Evolutionary conservation across 2,113 vertebrate genomes (phyloP), one percentile per base, ranked within the genome.

Genomic region (Poecilia latipinna): DNA sequence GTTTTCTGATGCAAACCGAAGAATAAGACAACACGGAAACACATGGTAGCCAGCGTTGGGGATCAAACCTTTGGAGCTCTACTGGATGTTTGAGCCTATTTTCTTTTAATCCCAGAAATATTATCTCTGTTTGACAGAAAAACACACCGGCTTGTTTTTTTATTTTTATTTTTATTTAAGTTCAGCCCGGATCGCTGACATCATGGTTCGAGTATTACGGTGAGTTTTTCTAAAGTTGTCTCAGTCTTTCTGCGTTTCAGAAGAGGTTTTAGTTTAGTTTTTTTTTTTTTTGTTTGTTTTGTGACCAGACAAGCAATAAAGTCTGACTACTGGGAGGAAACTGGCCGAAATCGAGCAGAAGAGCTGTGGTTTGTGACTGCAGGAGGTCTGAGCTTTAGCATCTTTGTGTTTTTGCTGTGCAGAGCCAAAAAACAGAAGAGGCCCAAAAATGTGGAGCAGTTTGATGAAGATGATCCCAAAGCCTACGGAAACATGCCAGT

Each of bases 401-500:
- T 10, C 0, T 61, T 4, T 31, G 24, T 57, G 51, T 33, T 51
- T 32, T 57, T 1, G 1, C 11, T 78, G 24, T 17, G 48, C 15
- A 95, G 94, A 61, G 39, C 19, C 2, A 91, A 80, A 54, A 48
- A 68, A 3, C 8, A 26, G 4, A 85, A 62, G n/a, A 90, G 72
- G 80, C 54, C 70, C 0, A 86, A 82, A 11, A 92, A 85, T 67
- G 61, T 62, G 3, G 70, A 87, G n/a, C 54, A 72, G 15, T 88
- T 86, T 88, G 93, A 94, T 72, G 93, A 93, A 69, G 89, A 94
- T 83, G 94, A 95, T 19, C 87, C 94, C 68, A 89, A 91, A 72
- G 80, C 83, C 8, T 94, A 92, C 70, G 85, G 65, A n/a, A 29
- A 91, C 61, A 85, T 93, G 83, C 87, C 87, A 31, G 87, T 88